phyloP scores from a whole-genome alignment of 2,797 vertebrate species.

The Brotogeris chrysoptera region DNA sequence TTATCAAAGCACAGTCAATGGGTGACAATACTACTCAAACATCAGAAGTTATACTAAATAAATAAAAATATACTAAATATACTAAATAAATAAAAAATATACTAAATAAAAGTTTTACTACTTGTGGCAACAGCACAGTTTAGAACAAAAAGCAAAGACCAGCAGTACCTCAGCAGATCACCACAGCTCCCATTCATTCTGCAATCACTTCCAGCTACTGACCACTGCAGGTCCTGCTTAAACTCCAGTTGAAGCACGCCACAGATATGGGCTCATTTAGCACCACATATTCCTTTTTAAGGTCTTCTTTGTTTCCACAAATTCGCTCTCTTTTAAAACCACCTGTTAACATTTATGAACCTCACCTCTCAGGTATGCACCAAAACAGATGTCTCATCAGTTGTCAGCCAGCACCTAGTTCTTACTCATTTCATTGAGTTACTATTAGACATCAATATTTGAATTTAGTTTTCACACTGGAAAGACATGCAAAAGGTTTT shows the following conservation, averaged over 20 bases:
- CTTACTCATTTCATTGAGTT: not conserved
- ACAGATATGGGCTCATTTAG: not conserved
- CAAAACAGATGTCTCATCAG: not conserved
- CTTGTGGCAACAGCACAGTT: fast-evolving
- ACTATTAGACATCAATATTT: not conserved
- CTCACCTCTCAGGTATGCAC: not conserved
- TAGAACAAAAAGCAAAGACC: not conserved
- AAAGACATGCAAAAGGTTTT: not conserved
- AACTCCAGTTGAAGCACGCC: not conserved
- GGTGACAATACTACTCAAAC: not conserved
- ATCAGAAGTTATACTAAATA: not conserved
- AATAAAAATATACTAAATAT: too few species aligned
- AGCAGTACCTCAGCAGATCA: too few species aligned
- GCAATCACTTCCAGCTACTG: not conserved
- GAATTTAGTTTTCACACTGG: not conserved
- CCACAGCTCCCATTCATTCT: not conserved
- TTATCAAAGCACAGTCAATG: not conserved
- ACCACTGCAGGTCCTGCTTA: not conserved
- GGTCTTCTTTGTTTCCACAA: not conserved
- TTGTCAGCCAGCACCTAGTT: not conserved
- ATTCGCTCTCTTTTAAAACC: not conserved
- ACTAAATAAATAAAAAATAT: too few species aligned
- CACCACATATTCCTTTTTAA: fast-evolving
- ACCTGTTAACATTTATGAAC: not conserved
- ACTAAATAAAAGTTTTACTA: not conserved